These are phyloP conservation scores for Corythaeola cristata DNA, from an alignment of 2,113 vertebrate species.

Conservation along the genomic window DNA sequence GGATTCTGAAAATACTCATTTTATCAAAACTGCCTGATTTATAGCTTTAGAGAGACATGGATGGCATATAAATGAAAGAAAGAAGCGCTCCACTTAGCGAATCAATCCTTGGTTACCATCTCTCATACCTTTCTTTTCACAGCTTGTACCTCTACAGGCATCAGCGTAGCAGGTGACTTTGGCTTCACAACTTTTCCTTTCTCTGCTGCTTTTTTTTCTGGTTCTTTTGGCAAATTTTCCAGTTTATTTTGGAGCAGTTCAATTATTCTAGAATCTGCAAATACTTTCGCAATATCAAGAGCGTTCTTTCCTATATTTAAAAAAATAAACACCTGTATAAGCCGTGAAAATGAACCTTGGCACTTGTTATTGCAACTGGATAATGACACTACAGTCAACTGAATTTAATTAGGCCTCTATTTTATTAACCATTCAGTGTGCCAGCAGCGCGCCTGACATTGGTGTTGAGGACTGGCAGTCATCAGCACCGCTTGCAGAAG, in stretches of 20 bases:
- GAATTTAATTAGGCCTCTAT: not conserved
- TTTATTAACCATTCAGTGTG: not conserved
- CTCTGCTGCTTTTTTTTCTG: conserved; percentile 71
- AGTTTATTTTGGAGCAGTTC: conserved; percentile 80
- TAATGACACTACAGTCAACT: not conserved
- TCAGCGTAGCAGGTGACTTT: conserved; percentile 30
- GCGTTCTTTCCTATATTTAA: conserved; percentile 77
- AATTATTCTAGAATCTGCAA: conserved; percentile 80
- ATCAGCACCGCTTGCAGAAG: not conserved
- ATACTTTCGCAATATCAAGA: conserved; percentile 83
- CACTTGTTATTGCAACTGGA: not conserved
- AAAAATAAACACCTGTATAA: not conserved
- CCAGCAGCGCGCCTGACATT: not conserved
- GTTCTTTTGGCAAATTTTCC: conserved; percentile 74
- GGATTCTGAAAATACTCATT: not conserved
- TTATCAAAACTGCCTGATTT: not conserved
- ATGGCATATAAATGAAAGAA: not conserved
- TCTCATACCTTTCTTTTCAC: conserved; percentile 67
- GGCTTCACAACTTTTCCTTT: conserved; percentile 44
- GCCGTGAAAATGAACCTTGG: not conserved
- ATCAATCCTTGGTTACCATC: not conserved
- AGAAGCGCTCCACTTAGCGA: not conserved
- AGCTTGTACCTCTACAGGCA: not conserved
- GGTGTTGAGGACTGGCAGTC: not conserved
- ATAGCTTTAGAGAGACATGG: not conserved